Percentiles rank a stretch among this genome's conserved stretches.
Conservation (phyloP, 2,888 invertebrate genomes). For the Phortica magna region DNA sequence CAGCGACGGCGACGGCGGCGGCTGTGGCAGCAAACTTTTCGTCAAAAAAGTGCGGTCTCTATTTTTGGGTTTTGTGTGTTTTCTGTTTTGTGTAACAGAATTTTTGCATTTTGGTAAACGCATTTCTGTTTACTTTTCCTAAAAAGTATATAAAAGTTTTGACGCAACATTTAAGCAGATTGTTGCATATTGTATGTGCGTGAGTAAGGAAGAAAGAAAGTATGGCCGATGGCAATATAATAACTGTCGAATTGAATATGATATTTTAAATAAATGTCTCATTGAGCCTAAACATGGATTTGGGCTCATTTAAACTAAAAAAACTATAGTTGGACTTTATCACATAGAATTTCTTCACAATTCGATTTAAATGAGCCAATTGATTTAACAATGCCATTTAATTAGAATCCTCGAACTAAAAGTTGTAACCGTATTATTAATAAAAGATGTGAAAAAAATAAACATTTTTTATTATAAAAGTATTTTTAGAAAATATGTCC, state of each 20-base stretch:
- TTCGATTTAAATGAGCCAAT: too few relatives aligned
- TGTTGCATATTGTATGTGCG: not conserved
- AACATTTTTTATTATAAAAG: not conserved
- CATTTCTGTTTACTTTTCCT: not conserved
- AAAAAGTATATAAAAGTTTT: not conserved
- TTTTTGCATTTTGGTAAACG: not conserved
- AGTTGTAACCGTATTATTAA: too few relatives aligned
- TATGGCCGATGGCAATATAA: not conserved
- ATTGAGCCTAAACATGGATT: too few relatives aligned
- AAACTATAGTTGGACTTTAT: too few relatives aligned
- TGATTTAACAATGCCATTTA: too few relatives aligned
- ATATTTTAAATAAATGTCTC: too few relatives aligned
- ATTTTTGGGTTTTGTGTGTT: not conserved
- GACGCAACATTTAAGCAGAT: not conserved
- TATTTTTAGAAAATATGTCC: not conserved
- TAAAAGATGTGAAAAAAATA: too few relatives aligned
- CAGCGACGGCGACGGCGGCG: conserved; percentile 11
- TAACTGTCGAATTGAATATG: not conserved
- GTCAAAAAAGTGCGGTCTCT: not conserved
- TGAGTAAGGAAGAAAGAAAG: not conserved
- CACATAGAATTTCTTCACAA: too few relatives aligned
- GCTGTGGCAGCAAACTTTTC: not conserved
- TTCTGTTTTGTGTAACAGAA: not conserved
- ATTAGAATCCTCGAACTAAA: too few relatives aligned
- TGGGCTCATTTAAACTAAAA: too few relatives aligned